Percentiles rank a stretch among this genome's conserved stretches.
phyloP scores from a whole-genome alignment of 2,888 invertebrate species.

The Sarcophaga variegata region DNA sequence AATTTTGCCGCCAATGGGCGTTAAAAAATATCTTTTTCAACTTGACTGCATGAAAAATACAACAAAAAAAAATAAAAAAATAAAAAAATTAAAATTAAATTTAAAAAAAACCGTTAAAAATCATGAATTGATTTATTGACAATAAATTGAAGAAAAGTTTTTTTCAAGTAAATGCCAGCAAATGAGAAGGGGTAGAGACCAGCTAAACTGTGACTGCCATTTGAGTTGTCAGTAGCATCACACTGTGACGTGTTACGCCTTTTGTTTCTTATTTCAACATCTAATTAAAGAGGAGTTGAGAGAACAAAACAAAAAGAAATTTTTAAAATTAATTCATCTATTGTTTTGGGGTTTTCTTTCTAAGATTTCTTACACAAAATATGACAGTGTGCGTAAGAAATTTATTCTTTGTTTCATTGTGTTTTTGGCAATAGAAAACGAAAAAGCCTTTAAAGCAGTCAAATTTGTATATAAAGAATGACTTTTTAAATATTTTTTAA shows the following conservation, averaged over 20 bases:
- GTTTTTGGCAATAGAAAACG: constrained; percentile 27
- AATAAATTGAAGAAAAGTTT: constrained; percentile 44
- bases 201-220: constrained; percentile 50
- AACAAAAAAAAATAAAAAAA: no score
- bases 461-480: neutral
- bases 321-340: constrained; percentile 62
- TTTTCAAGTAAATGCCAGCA: neutral
- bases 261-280: constrained; percentile 53
- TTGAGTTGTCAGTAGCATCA: constrained; percentile 67
- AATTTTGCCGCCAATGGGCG: constrained; percentile 64
- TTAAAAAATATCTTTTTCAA: constrained; percentile 50
- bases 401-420: constrained; percentile 7
- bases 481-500: neutral
- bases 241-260: constrained; percentile 72
- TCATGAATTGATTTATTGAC: constrained; percentile 54
- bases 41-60: constrained; percentile 36
- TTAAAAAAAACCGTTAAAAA: constrained; percentile 39
- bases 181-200: constrained; percentile 57
- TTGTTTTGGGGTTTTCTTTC: constrained; percentile 41
- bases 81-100: constrained; percentile 12
- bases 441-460: neutral
- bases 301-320: neutral
- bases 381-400: neutral
- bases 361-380: neutral
- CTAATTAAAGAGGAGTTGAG: constrained; percentile 29